These are phyloP conservation scores for Arrhopalites spinosus DNA, from an alignment of 2,888 invertebrate genomes.

Conservation along the genomic window DNA sequence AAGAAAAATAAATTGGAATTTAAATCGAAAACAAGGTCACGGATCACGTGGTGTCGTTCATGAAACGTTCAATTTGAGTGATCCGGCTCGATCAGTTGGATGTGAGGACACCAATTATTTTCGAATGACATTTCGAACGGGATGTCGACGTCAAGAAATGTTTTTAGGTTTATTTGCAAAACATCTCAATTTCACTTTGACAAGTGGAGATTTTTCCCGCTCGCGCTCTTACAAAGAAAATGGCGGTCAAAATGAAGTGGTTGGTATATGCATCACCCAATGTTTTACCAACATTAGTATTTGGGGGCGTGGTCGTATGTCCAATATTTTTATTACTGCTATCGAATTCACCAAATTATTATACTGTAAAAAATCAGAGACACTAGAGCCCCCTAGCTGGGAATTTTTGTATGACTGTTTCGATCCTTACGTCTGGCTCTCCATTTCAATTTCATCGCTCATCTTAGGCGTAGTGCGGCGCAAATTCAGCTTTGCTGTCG, in stretches of 20 bases:
- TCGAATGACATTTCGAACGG: not conserved
- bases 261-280: conserved; percentile 9
- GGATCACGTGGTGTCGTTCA: conserved; percentile 10
- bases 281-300: conserved; percentile 6
- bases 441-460: not conserved
- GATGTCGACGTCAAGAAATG: not conserved
- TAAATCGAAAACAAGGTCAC: conserved; percentile 14
- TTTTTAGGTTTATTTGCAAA: conserved; percentile 5
- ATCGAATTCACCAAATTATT: conserved; percentile 2
- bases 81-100: not conserved
- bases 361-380: not conserved
- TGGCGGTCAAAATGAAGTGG: not conserved
- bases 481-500: not conserved
- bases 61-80: not conserved
- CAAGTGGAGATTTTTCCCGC: not conserved
- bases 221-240: not conserved
- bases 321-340: conserved; percentile 5
- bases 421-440: conserved; percentile 20
- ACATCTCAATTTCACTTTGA: not conserved
- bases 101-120: conserved; percentile 11
- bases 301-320: not conserved
- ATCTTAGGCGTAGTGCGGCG: not conserved
- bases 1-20: not conserved
- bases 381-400: conserved; percentile 15
- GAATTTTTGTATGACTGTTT: conserved; percentile 8